These are phyloP conservation scores for Diorhabda sublineata DNA, from an alignment of 1,140 invertebrate genomes.

Conservation along the genomic window DNA sequence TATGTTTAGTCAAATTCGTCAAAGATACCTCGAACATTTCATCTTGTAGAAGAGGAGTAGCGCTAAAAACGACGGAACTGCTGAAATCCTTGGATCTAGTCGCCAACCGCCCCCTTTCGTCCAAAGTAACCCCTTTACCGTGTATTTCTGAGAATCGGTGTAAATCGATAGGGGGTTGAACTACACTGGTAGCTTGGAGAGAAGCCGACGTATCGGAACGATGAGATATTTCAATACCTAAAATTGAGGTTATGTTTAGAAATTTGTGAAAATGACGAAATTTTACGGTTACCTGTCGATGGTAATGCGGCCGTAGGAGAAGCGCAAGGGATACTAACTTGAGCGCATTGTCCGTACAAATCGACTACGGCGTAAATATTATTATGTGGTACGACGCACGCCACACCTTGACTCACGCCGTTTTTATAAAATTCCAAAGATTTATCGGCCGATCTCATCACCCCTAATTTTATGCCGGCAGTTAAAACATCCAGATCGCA, in stretches of 20 bases:
- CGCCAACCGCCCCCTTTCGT: conserved; percentile 64
- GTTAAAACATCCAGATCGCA: conserved; percentile 77
- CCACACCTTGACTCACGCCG: conserved; percentile 84
- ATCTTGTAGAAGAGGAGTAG: conserved; percentile 65
- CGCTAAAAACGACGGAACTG: conserved; percentile 70
- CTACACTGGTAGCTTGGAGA: conserved; percentile 38
- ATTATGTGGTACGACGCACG: conserved; percentile 74
- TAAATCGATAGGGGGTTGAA: conserved; percentile 38
- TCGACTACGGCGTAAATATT: conserved; percentile 93
- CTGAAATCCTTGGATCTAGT: conserved; percentile 60
- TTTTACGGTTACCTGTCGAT: conserved; percentile 15
- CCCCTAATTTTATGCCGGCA: conserved; percentile 74
- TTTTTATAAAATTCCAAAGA: conserved; percentile 88
- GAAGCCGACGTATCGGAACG: conserved; percentile 43
- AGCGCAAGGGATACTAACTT: conserved; percentile 61
- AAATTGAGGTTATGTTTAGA: not conserved
- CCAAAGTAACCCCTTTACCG: conserved; percentile 68
- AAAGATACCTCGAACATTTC: conserved; percentile 71
- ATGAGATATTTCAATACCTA: conserved; percentile 15
- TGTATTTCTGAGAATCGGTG: conserved; percentile 62
- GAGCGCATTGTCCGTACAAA: conserved; percentile 90
- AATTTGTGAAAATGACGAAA: no score
- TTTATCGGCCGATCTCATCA: conserved; percentile 82
- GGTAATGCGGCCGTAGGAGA: conserved; percentile 39
- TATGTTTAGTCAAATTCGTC: conserved; percentile 58